phyloP scores from a whole-genome alignment of 2,888 invertebrate species.

The Brenthis hecate region DNA sequence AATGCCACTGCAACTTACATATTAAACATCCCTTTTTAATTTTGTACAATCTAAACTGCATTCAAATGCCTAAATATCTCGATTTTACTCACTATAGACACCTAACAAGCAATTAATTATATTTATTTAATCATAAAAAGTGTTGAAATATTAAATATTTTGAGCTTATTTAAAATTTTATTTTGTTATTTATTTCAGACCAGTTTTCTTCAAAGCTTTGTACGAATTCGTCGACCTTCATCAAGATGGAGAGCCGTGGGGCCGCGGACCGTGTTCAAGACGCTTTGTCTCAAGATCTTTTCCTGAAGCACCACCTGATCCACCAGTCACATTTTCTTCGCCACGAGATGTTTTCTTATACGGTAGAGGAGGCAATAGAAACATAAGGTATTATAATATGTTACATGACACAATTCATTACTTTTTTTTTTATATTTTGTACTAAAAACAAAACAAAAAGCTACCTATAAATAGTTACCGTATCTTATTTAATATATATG shows the following conservation, averaged over 20 bases:
- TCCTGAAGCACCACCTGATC: conserved; percentile 81
- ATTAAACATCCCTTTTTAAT: too few relatives aligned
- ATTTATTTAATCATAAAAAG: too few relatives aligned
- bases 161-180: not conserved
- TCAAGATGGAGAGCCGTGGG: conserved; percentile 91
- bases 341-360: conserved; percentile 93
- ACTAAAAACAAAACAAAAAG: too few relatives aligned
- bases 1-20: too few relatives aligned
- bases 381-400: conserved; percentile 84
- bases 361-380: conserved; percentile 91
- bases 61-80: too few relatives aligned
- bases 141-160: not conserved
- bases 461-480: too few relatives aligned
- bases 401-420: not conserved
- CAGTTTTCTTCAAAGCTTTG: conserved; percentile 91
- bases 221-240: conserved; percentile 95
- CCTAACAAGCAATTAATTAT: too few relatives aligned
- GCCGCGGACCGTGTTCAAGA: conserved; percentile 88
- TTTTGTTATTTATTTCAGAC: conserved; percentile 73
- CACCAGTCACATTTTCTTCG: conserved; percentile 89
- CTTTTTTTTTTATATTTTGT: too few relatives aligned
- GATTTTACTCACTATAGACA: too few relatives aligned
- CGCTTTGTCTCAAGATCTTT: conserved; percentile 86
- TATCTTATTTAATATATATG: too few relatives aligned
- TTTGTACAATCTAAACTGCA: too few relatives aligned